A percentile compares a stretch with the other conserved stretches of the same genome.
Conservation (phyloP, 2,113 vertebrate genomes). For the Macaca mulatta region DNA sequence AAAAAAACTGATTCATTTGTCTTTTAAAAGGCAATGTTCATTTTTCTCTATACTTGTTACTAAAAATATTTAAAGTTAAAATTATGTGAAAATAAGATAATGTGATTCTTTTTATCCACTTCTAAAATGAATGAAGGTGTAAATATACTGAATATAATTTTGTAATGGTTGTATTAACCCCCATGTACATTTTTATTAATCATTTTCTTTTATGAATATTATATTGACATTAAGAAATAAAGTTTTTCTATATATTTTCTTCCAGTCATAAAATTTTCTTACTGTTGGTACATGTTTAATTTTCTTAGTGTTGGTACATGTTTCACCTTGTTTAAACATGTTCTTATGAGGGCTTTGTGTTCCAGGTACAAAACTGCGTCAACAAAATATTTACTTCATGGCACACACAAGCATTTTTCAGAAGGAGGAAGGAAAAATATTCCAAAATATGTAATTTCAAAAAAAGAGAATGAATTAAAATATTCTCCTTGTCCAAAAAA, state of each 20-base stretch:
- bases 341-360: neutral
- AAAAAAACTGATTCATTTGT: neutral
- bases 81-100: neutral
- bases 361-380: neutral
- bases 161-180: neutral
- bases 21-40: neutral
- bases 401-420: neutral
- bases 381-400: neutral
- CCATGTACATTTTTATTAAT: neutral
- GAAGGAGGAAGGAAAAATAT: neutral
- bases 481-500: neutral
- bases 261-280: neutral
- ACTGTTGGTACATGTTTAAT: neutral
- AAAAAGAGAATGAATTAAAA: neutral
- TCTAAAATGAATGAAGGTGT: neutral
- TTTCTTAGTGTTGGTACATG: neutral
- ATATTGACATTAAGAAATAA: neutral
- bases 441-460: neutral
- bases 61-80: neutral
- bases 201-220: neutral
- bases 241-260: neutral
- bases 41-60: neutral
- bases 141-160: neutral
- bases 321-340: neutral
- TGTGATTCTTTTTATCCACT: neutral